Percentiles rank a stretch among this genome's conserved stretches.
Conservation (phyloP, 2,113 vertebrate species). For the Oreotrochilus melanogaster region DNA sequence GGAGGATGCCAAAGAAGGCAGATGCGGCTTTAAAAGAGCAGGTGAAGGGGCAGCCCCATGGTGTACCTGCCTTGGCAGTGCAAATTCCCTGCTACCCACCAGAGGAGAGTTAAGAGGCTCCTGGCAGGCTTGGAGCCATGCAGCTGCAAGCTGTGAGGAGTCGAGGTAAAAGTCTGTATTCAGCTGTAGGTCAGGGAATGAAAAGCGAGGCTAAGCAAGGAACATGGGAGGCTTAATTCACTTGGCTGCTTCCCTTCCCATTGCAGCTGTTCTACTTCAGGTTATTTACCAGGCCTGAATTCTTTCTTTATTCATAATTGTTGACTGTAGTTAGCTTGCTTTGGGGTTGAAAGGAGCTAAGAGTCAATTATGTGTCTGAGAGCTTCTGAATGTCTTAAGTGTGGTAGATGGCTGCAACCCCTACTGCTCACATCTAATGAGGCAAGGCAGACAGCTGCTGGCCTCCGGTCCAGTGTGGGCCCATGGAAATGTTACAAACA, state of each 20-base stretch:
- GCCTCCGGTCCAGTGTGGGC: rapidly evolving
- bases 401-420: conserved; percentile 7
- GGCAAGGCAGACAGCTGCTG: not conserved
- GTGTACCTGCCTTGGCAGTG: not conserved
- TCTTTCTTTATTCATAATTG: conserved; percentile 35
- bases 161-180: not conserved
- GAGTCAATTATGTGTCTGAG: conserved; percentile 43
- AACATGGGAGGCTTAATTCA: conserved; percentile 45
- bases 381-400: conserved; percentile 31
- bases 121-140: not conserved
- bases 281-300: conserved; percentile 57
- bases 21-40: not conserved
- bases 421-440: conserved; percentile 2
- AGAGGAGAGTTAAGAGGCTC: not conserved
- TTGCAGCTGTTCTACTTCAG: conserved; percentile 59
- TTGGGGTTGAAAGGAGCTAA: conserved; percentile 44
- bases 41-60: not conserved
- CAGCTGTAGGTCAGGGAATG: conserved; percentile 11
- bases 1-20: not conserved
- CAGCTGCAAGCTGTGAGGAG: conserved; percentile 6
- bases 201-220: conserved; percentile 28
- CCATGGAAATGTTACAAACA: not conserved
- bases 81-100: not conserved
- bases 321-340: conserved; percentile 27
- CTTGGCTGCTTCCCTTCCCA: conserved; percentile 11